Base-by-base conservation (phyloP, 1,140 invertebrate species). In the Rhagoletis zephyria region DNA sequence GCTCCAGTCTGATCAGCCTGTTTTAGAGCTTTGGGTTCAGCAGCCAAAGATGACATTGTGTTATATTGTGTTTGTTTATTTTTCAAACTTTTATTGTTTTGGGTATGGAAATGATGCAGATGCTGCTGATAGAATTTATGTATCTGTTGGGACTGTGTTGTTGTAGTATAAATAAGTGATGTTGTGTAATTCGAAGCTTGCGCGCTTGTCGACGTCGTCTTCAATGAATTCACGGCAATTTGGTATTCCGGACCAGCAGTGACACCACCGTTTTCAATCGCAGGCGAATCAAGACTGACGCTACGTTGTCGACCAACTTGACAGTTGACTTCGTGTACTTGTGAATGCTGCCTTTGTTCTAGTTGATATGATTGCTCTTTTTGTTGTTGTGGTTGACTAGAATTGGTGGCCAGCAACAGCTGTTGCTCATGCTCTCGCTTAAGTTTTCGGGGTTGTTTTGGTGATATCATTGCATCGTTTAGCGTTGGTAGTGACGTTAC, bases 41-140 rank as follows among this genome's bases (percentile, higher is more conserved):
- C 91, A 86, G 91, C 91, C 87, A 92, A 81, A 45, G 91, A 92
- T 70, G 91, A 92, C 91, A 92, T 92, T 87, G 91, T 89, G 74
- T 81, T 81, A 81, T 91, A 92, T 89, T 88, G 89, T 70, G 64
- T 89, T 87, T 88, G 88, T 65, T 88, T 86, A 65, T 88, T 87
- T 88, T 88, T 87, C 70, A 89, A 87, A 90, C 87, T 90, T 87
- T 86, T 51, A 87, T 87, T 87, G 40, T 87, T 87, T 67, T 88
- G 87, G 86, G 91, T 92, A 74, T 92, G 91, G 59, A 92, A 89
- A 60, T 89, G 87, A 61, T 91, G 90, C 67, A 90, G 90, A 81
- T 89, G 89, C 89, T 88, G 85, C 70, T 90, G 85, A 88, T 89
- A 88, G 87, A 92, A 87, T 86, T 89, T 89, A 65, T 89, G 89